phyloP scores from a whole-genome alignment of 2,797 vertebrate genomes.

The Petrocephalus schoutedeni region DNA sequence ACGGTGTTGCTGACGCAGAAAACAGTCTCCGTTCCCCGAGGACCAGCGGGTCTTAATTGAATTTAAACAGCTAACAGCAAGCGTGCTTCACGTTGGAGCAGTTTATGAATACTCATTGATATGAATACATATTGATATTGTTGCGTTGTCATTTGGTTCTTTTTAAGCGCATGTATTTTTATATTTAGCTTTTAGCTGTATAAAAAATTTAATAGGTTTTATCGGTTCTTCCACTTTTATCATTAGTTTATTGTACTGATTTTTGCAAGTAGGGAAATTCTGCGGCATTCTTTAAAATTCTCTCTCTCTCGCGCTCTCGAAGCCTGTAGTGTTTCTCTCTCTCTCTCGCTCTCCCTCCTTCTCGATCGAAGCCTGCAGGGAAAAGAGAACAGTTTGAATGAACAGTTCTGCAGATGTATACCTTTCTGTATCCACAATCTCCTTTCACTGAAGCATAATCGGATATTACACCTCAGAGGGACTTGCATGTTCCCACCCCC shows the following conservation, averaged over 20 bases:
- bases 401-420: constrained; percentile 41
- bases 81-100: constrained; percentile 59
- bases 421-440: constrained; percentile 31
- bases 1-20: constrained; percentile 49
- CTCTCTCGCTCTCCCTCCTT: not conserved
- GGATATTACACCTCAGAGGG: constrained; percentile 8
- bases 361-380: constrained; percentile 1
- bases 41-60: constrained; percentile 77
- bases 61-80: constrained; percentile 75
- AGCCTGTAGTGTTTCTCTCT: constrained; percentile 28
- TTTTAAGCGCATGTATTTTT: constrained; percentile 32
- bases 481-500: not conserved
- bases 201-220: not conserved
- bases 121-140: constrained; percentile 57
- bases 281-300: not conserved
- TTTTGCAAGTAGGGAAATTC: constrained; percentile 6
- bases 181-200: constrained; percentile 22
- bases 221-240: constrained; percentile 31
- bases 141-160: constrained; percentile 46
- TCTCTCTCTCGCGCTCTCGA: constrained; percentile 29
- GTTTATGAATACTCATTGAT: constrained; percentile 68
- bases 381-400: constrained; percentile 40
- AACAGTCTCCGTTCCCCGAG: constrained; percentile 47
- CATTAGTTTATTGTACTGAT: constrained; percentile 31
- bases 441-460: constrained; percentile 16